These are phyloP conservation scores for Ceratothoa steindachneri DNA, from an alignment of 2,888 invertebrate species.

Conservation along the genomic window DNA sequence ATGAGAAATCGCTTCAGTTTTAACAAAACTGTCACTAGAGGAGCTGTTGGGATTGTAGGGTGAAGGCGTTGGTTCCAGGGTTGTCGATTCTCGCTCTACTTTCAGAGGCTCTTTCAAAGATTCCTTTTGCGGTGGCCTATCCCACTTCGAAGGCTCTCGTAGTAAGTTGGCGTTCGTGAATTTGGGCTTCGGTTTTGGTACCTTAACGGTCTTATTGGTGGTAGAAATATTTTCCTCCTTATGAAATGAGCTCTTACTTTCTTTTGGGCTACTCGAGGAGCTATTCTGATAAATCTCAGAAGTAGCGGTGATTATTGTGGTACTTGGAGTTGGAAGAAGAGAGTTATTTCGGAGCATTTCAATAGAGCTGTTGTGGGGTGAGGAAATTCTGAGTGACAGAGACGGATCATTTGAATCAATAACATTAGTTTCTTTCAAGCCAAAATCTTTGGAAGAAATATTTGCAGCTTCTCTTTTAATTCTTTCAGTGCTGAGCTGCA, in stretches of 20 bases:
- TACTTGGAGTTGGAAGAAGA: background rate
- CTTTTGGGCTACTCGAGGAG: background rate
- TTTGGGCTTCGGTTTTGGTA: slow-evolving; percentile 23
- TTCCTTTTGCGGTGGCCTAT: slow-evolving; percentile 13
- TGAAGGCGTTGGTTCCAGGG: no score
- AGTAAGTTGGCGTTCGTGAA: slow-evolving; percentile 18
- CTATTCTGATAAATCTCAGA: background rate
- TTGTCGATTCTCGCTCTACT: no score
- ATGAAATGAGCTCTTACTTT: background rate
- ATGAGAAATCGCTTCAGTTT: no score
- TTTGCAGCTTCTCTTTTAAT: background rate
- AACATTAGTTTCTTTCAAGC: background rate
- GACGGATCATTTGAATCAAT: background rate
- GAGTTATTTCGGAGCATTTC: background rate
- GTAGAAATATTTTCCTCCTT: background rate
- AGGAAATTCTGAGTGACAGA: no score
- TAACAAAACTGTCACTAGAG: no score
- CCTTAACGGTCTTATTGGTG: background rate
- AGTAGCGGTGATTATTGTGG: background rate
- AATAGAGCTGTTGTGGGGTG: no score
- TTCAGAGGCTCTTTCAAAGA: no score
- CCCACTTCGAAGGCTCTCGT: slow-evolving; percentile 26
- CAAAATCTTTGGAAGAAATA: background rate
- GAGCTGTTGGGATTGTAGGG: no score
- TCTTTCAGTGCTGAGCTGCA: no score